Percentiles rank a stretch among this genome's conserved stretches.
These are phyloP conservation scores for Xenus cinereus DNA, from an alignment of 2,113 vertebrate species.

Conservation along the genomic window DNA sequence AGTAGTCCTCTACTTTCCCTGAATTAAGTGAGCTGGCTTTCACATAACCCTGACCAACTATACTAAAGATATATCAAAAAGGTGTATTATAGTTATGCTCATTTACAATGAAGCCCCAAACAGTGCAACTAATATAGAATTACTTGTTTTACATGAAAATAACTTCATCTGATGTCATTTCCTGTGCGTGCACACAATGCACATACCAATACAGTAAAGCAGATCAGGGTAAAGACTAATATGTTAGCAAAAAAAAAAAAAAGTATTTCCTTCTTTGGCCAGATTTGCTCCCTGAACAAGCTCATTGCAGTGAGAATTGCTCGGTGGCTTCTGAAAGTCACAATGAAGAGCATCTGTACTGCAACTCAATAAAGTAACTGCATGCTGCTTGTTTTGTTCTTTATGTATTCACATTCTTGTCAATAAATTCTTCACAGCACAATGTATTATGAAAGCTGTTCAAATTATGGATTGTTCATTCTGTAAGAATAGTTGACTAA, in stretches of 20 bases:
- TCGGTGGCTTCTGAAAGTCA: not conserved
- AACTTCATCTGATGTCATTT: not conserved
- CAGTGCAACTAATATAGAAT: not conserved
- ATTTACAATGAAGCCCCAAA: not conserved
- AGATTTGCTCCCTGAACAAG: not conserved
- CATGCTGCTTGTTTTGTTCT: not conserved
- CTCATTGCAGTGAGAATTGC: not conserved
- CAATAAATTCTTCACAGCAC: not conserved
- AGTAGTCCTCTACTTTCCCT: not conserved
- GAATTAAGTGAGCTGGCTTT: not conserved
- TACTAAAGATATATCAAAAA: not conserved
- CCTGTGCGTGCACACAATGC: not conserved
- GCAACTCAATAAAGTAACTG: not conserved
- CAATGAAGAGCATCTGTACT: not conserved
- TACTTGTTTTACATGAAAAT: not conserved
- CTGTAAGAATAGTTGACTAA: not conserved
- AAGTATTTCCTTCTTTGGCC: not conserved
- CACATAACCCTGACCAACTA: not conserved
- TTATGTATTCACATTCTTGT: not conserved
- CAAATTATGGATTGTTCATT: not conserved
- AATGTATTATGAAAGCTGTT: not conserved
- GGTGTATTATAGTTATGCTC: not conserved
- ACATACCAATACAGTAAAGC: accelerated
- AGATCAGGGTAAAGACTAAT: not conserved
- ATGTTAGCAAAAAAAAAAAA: not conserved